Evolutionary conservation across 1,140 invertebrate genomes (phyloP).

Genomic region (Leptopilina clavipes): DNA sequence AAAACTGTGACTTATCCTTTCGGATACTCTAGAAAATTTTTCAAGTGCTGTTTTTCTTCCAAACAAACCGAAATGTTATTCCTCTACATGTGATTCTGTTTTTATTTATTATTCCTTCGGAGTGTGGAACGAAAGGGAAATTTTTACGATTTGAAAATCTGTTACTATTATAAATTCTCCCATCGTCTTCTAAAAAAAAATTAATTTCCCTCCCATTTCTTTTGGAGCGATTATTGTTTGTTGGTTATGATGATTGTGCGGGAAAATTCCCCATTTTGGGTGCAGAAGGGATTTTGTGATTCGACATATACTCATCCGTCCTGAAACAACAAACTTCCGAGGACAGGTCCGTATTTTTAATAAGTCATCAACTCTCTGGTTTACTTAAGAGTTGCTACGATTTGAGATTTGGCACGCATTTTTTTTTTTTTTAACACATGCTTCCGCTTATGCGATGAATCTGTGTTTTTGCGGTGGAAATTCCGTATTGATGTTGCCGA

Average conservation of each 20-base stretch:
- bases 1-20: not conserved
- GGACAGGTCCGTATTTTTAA: not conserved
- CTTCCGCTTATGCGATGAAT: not conserved
- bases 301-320: conserved; percentile 20
- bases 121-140: too few relatives aligned
- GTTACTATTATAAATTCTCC: too few relatives aligned
- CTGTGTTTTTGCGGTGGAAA: too few relatives aligned
- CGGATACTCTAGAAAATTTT: not conserved
- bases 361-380: not conserved
- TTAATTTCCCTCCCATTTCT: too few relatives aligned
- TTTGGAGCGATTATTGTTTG: too few relatives aligned
- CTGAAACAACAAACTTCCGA: not conserved
- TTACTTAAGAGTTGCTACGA: not conserved
- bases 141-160: too few relatives aligned
- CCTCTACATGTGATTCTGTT: not conserved
- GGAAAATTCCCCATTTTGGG: too few relatives aligned
- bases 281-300: too few relatives aligned
- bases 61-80: not conserved
- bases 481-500: too few relatives aligned
- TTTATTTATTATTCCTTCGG: too few relatives aligned
- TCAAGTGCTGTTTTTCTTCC: not conserved
- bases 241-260: too few relatives aligned
- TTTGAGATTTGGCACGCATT: not conserved
- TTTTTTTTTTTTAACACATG: not conserved
- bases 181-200: too few relatives aligned